Evolutionary conservation across 2,113 vertebrate species (phyloP).

Genomic region (Corythoichthys intestinalis): DNA sequence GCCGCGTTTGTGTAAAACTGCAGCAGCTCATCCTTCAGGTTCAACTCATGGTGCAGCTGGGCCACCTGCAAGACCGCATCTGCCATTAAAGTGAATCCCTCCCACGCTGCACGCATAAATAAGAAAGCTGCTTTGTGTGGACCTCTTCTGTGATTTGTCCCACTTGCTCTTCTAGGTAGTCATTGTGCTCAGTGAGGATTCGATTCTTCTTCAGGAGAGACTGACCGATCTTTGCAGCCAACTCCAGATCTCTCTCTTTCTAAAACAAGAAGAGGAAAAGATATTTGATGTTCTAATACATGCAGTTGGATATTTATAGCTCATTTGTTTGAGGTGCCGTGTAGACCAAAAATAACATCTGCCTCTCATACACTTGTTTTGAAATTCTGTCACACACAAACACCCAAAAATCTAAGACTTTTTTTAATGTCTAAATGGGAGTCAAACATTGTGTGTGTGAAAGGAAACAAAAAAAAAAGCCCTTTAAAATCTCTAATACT

Average conservation of each 20-base stretch:
- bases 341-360: neutral
- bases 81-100: neutral
- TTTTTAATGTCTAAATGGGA: neutral
- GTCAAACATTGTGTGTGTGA: neutral
- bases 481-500: too few species aligned
- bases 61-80: constrained; percentile 76
- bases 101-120: too few species aligned
- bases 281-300: neutral
- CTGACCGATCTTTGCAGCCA: constrained; percentile 94
- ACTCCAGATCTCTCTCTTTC: constrained; percentile 97
- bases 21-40: constrained; percentile 96
- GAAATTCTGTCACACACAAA: neutral
- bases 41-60: constrained; percentile 92
- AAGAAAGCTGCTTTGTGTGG: neutral
- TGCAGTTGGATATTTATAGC: neutral
- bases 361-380: neutral
- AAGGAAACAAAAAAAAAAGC: neutral
- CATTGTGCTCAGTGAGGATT: constrained; percentile 86
- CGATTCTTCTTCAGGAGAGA: constrained; percentile 94
- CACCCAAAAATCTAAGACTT: neutral
- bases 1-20: constrained; percentile 92
- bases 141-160: constrained; percentile 94
- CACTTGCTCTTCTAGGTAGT: constrained; percentile 91
- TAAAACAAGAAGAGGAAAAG: constrained; percentile 40
- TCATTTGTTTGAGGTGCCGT: neutral